A percentile compares a stretch with the other conserved stretches of the same genome.
Evolutionary conservation across 2,888 invertebrate species (phyloP).

Genomic region (Ecliptopera silaceata): DNA sequence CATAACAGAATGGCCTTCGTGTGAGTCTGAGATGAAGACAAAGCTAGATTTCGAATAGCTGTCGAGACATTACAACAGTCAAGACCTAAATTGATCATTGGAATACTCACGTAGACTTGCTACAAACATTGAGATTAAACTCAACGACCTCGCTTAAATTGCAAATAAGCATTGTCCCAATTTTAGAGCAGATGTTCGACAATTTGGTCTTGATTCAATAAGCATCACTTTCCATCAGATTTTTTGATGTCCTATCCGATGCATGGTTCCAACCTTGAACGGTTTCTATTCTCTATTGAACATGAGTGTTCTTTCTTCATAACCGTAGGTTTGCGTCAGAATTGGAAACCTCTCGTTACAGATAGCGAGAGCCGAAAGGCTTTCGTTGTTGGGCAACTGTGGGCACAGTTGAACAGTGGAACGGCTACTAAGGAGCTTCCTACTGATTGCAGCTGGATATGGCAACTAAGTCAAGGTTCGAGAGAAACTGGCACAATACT

Average conservation of each 20-base stretch:
- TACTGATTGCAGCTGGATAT: slow-evolving; percentile 83
- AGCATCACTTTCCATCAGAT: slow-evolving; percentile 22
- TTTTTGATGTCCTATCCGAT: slow-evolving; percentile 30
- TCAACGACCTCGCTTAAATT: slow-evolving; percentile 47
- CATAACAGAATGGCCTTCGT: slow-evolving; percentile 42
- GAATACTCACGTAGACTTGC: slow-evolving; percentile 15
- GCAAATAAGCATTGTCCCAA: slow-evolving; percentile 44
- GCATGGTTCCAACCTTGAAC: slow-evolving; percentile 60
- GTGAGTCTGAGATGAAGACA: slow-evolving; percentile 37
- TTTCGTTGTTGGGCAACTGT: slow-evolving; percentile 73
- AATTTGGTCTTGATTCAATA: slow-evolving; percentile 38
- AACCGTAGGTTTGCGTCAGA: slow-evolving; percentile 74
- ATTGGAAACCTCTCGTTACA: slow-evolving; percentile 82
- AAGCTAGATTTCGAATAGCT: slow-evolving; percentile 33
- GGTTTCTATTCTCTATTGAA: slow-evolving; percentile 55
- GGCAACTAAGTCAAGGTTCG: slow-evolving; percentile 83
- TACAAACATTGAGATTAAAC: slow-evolving; percentile 27
- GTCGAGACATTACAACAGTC: slow-evolving; percentile 25
- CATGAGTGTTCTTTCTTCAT: slow-evolving; percentile 55
- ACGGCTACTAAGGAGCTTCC: slow-evolving; percentile 79
- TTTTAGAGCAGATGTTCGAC: slow-evolving; percentile 38
- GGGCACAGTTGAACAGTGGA: slow-evolving; percentile 69
- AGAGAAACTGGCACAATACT: slow-evolving; percentile 86
- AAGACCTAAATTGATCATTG: slow-evolving; percentile 30
- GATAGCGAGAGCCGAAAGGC: slow-evolving; percentile 77